These are phyloP conservation scores for Philaethria dido DNA, from an alignment of 2,888 invertebrate species.

Conservation along the genomic window DNA sequence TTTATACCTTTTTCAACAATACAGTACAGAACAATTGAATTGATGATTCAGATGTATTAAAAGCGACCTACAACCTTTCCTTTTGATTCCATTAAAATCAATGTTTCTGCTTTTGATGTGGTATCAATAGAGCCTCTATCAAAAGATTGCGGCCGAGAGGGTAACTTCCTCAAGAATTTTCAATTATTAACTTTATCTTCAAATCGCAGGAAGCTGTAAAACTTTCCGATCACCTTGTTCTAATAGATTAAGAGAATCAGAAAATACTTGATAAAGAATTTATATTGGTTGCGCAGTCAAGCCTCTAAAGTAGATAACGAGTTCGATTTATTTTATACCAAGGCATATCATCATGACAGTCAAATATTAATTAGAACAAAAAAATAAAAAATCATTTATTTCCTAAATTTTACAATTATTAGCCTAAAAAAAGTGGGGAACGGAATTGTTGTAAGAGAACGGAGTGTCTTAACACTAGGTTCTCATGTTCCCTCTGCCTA, in stretches of 20 bases:
- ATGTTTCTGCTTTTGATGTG: constrained; percentile 50
- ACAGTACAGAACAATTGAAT: constrained; percentile 6
- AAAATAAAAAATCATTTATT: no score
- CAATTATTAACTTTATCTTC: constrained; percentile 67
- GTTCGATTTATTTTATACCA: background rate
- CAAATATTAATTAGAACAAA: no score
- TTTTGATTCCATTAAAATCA: constrained; percentile 34
- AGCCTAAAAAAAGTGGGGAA: no score
- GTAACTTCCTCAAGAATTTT: constrained; percentile 64
- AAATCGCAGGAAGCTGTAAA: constrained; percentile 36
- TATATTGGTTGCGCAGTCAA: background rate
- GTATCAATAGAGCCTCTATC: constrained; percentile 51
- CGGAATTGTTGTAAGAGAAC: no score
- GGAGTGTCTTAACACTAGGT: no score
- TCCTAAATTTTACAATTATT: no score
- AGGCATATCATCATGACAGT: no score
- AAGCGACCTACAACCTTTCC: constrained; percentile 12
- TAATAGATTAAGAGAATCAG: constrained; percentile 25
- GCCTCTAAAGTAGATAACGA: background rate
- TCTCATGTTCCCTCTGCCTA: no score
- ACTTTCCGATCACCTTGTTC: constrained; percentile 31
- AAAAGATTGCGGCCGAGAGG: constrained; percentile 52
- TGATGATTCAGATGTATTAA: constrained; percentile 11
- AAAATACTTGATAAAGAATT: background rate
- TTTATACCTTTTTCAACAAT: constrained; percentile 3